These are phyloP conservation scores for Pseudocheirus occidentalis DNA, from an alignment of 2,797 vertebrate genomes.

Conservation along the genomic window DNA sequence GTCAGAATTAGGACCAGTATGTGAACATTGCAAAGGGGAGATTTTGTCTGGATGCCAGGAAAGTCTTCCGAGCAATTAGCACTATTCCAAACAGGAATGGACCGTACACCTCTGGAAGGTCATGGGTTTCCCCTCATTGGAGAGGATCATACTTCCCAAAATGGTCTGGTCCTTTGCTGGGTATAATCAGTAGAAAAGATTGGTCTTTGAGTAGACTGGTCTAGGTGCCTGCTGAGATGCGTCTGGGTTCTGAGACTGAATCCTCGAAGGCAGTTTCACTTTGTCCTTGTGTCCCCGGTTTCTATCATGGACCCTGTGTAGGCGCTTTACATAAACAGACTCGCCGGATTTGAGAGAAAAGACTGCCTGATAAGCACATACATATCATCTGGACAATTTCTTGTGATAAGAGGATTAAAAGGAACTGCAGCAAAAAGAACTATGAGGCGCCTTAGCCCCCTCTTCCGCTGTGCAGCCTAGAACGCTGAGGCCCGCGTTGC, in stretches of 20 bases:
- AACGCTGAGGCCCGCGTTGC: neutral
- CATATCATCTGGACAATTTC: neutral
- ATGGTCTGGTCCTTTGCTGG: neutral
- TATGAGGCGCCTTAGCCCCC: neutral
- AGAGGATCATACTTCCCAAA: neutral
- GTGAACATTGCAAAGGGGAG: neutral
- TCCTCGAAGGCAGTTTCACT: neutral
- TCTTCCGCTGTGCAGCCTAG: neutral
- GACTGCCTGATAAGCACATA: neutral
- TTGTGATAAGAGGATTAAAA: neutral
- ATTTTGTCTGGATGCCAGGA: neutral
- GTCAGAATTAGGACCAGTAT: neutral
- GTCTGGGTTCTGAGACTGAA: neutral
- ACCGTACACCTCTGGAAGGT: neutral
- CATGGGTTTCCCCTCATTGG: neutral
- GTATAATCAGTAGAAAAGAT: neutral
- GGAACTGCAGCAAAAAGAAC: neutral
- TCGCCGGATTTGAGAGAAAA: neutral
- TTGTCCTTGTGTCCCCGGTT: neutral
- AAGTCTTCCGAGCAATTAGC: neutral
- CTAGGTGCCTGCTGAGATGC: neutral
- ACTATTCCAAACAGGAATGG: neutral
- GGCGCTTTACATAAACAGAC: neutral
- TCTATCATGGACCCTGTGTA: neutral
- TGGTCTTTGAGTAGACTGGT: neutral